Conservation (phyloP, 2,797 vertebrate genomes). For the Sebastes trivittatus region DNA sequence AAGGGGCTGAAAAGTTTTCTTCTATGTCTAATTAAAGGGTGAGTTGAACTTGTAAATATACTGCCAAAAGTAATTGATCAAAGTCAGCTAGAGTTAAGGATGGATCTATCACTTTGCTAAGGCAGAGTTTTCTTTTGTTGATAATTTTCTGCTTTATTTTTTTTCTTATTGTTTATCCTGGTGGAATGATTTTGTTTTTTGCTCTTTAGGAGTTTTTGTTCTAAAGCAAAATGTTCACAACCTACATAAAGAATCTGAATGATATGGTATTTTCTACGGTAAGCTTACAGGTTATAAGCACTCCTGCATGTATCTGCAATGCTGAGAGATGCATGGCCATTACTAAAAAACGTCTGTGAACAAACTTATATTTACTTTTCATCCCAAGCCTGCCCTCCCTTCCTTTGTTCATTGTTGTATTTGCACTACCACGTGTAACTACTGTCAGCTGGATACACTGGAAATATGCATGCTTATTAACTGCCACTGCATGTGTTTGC, state of each 20-base stretch:
- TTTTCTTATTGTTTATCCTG: conserved; percentile 36
- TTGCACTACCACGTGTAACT: conserved; percentile 25
- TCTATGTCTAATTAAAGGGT: conserved; percentile 63
- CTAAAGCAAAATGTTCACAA: conserved; percentile 81
- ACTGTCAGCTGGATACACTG: neutral
- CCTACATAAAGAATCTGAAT: conserved; percentile 85
- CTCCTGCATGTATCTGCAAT: conserved; percentile 72
- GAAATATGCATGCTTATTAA: conserved; percentile 49
- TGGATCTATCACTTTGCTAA: conserved; percentile 38
- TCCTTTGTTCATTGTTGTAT: conserved; percentile 41
- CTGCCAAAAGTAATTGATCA: neutral
- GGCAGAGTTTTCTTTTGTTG: conserved; percentile 15
- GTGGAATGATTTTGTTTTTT: conserved; percentile 75
- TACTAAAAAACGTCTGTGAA: conserved; percentile 56
- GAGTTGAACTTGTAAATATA: conserved; percentile 54
- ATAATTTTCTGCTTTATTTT: conserved; percentile 34
- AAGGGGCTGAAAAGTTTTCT: conserved; percentile 47
- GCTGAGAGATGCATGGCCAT: conserved; percentile 74
- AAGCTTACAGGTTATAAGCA: conserved; percentile 67
- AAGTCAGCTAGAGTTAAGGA: conserved; percentile 11
- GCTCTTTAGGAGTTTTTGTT: conserved; percentile 81
- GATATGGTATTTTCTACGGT: conserved; percentile 84
- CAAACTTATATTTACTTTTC: conserved; percentile 33
- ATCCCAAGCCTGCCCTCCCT: conserved; percentile 44
- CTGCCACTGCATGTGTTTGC: neutral